Conservation (phyloP, 2,113 vertebrate genomes). For the Syngnathus floridae region DNA sequence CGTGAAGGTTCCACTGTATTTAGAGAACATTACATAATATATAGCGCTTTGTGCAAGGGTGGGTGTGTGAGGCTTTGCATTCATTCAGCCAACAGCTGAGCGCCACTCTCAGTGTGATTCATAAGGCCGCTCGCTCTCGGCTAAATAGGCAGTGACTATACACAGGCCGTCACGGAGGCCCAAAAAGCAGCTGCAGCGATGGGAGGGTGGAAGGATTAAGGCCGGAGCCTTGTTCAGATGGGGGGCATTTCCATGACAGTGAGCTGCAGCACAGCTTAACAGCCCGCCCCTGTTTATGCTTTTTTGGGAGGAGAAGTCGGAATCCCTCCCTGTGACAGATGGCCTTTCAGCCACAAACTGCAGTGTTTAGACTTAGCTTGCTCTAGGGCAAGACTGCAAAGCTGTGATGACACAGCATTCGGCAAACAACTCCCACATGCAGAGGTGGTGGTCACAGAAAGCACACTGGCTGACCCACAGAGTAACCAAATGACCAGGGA, state of each 20-base stretch:
- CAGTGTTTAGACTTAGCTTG: slow-evolving; percentile 70
- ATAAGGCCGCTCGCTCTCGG: slow-evolving; percentile 33
- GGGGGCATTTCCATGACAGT: slow-evolving; percentile 73
- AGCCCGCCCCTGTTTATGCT: slow-evolving; percentile 72
- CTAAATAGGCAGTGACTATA: slow-evolving; percentile 46
- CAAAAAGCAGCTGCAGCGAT: slow-evolving; percentile 67
- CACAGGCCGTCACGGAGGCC: slow-evolving; percentile 44
- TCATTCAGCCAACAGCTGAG: slow-evolving; percentile 39
- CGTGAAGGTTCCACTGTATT: not conserved
- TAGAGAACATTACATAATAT: not conserved
- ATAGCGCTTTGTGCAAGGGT: slow-evolving; percentile 8
- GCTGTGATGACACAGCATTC: slow-evolving; percentile 71
- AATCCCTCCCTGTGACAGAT: slow-evolving; percentile 73
- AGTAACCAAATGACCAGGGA: slow-evolving; percentile 50
- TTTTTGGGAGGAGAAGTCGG: slow-evolving; percentile 63
- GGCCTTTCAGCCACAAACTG: slow-evolving; percentile 72
- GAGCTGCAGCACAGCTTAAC: slow-evolving; percentile 65
- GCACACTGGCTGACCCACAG: slow-evolving; percentile 51
- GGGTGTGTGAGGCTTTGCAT: slow-evolving; percentile 34
- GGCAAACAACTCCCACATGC: slow-evolving; percentile 66
- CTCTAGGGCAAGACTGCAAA: slow-evolving; percentile 65
- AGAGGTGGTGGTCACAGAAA: slow-evolving; percentile 51
- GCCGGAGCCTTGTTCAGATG: slow-evolving; percentile 65
- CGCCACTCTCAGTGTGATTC: slow-evolving; percentile 51
- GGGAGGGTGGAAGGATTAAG: slow-evolving; percentile 64